Percentiles rank a stretch among this genome's conserved stretches.
Evolutionary conservation across 2,113 vertebrate genomes (phyloP).

Genomic region (Catharus bicknelli): DNA sequence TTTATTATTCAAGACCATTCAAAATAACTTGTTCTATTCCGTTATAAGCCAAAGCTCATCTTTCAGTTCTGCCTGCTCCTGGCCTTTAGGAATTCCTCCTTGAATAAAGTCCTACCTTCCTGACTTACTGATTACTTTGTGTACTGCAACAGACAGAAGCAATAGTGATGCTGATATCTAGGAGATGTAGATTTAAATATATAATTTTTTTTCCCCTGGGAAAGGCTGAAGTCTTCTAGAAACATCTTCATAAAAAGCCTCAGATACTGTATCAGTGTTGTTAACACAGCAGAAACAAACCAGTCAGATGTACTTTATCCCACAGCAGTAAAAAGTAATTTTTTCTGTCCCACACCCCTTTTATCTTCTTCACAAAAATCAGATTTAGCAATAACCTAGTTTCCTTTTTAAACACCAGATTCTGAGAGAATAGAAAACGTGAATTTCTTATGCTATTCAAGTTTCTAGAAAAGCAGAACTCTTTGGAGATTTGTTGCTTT

Average conservation of each 20-base stretch:
- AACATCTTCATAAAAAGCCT: neutral
- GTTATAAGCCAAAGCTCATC: neutral
- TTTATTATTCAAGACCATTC: neutral
- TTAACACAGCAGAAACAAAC: neutral
- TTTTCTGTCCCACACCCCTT: neutral
- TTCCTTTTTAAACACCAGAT: neutral
- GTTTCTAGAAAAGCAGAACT: neutral
- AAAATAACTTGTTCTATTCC: neutral
- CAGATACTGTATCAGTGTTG: neutral
- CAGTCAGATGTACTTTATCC: neutral
- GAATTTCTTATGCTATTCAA: neutral
- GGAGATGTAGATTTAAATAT: neutral
- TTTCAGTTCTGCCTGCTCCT: neutral
- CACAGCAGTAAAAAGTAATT: neutral
- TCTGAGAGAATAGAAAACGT: neutral
- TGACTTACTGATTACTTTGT: neutral
- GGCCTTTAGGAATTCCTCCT: neutral
- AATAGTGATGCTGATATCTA: neutral
- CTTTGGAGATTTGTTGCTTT: neutral
- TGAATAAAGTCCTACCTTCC: neutral
- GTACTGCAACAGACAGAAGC: neutral
- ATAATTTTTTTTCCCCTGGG: rapidly evolving
- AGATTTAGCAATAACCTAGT: neutral
- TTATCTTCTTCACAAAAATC: neutral
- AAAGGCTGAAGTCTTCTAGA: neutral